A percentile compares a stretch with the other conserved stretches of the same genome.
Conservation (phyloP, 2,797 vertebrate species). For the Staurois parvus region DNA sequence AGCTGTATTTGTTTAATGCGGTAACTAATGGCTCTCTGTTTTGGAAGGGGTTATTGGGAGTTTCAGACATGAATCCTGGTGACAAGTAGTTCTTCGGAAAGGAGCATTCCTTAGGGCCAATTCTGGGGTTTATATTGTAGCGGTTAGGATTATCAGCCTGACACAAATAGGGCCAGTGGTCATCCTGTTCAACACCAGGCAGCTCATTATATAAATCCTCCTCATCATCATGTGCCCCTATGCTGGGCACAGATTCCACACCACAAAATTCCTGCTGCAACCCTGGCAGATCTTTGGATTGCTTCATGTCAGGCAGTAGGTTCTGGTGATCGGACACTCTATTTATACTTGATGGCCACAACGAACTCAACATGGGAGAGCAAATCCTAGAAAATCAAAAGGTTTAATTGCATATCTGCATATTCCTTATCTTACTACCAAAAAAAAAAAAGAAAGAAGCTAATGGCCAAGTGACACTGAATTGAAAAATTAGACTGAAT, state of each 20-base stretch:
- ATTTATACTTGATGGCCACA: conserved; percentile 82
- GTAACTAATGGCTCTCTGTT: conserved; percentile 73
- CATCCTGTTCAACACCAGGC: conserved; percentile 73
- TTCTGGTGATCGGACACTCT: conserved; percentile 78
- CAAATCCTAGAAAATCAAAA: conserved; percentile 73
- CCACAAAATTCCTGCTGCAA: conserved; percentile 74
- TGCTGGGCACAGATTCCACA: conserved; percentile 64
- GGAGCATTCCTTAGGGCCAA: conserved; percentile 77
- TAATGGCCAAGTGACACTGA: too few species aligned
- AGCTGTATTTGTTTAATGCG: conserved; percentile 72
- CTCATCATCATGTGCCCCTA: conserved; percentile 70
- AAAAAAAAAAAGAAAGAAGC: too few species aligned
- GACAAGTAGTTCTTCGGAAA: conserved; percentile 72
- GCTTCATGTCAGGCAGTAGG: conserved; percentile 78
- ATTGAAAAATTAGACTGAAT: too few species aligned
- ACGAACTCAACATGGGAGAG: conserved; percentile 77
- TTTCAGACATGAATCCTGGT: conserved; percentile 72
- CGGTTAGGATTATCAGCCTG: conserved; percentile 73
- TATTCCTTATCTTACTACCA: too few species aligned
- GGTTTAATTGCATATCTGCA: not conserved
- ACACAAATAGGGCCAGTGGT: conserved; percentile 78
- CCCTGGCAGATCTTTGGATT: conserved; percentile 72
- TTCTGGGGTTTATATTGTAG: conserved; percentile 72
- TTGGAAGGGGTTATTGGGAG: conserved; percentile 73
- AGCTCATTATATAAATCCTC: conserved; percentile 76